Conservation (phyloP, 1,140 invertebrate species). For the Homarus americanus region DNA sequence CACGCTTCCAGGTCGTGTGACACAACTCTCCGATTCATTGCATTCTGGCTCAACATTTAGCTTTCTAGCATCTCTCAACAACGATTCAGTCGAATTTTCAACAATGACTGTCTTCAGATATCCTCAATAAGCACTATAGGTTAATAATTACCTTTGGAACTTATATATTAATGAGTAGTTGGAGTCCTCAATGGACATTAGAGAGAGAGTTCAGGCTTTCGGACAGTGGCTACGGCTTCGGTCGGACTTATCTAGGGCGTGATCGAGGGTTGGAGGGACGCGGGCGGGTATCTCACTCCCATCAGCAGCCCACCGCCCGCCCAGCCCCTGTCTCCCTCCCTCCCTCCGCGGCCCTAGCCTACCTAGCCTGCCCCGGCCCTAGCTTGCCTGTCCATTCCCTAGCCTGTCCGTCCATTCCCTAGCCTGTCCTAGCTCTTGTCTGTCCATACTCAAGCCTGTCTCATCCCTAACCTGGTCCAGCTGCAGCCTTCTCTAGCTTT, state of each 20-base stretch:
- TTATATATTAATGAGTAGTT: background rate
- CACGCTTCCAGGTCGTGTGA: constrained; percentile 71
- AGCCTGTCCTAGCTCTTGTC: background rate
- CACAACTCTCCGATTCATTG: constrained; percentile 46
- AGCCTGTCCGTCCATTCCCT: constrained; percentile 20
- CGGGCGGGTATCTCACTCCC: constrained; percentile 61
- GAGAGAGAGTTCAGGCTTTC: constrained; percentile 26
- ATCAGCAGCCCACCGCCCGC: constrained; percentile 63
- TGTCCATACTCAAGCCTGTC: background rate
- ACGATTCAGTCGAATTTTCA: background rate
- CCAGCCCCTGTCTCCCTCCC: constrained; percentile 16
- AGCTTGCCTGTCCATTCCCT: background rate
- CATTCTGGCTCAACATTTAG: background rate
- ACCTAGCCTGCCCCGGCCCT: background rate
- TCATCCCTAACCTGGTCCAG: background rate
- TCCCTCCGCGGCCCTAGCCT: constrained; percentile 29
- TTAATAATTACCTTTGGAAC: background rate
- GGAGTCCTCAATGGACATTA: background rate
- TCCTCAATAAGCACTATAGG: background rate
- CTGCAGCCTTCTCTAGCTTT: too few relatives aligned
- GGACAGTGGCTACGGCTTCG: constrained; percentile 48
- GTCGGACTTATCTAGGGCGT: constrained; percentile 54
- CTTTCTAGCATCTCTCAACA: background rate
- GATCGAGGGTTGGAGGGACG: constrained; percentile 61
- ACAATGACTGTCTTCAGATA: background rate